A percentile compares a stretch with the other conserved stretches of the same genome.
Conservation (phyloP, 2,888 invertebrate genomes). For the Scaeva pyrastri region DNA sequence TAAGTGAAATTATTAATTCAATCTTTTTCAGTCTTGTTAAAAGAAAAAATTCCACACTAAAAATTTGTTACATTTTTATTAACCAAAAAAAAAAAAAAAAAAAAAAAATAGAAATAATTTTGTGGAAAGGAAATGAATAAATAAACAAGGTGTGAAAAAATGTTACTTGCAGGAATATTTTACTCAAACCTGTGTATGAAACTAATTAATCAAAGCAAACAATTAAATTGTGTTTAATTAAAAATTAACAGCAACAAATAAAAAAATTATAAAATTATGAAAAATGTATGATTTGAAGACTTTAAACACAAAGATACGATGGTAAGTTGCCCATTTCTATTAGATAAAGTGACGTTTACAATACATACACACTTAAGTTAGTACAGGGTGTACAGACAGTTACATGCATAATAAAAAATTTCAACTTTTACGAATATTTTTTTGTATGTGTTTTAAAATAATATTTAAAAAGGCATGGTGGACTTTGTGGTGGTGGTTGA, state of each 20-base stretch:
- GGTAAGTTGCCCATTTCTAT: slow-evolving; percentile 74
- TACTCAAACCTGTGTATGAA: neutral
- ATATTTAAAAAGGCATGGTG: slow-evolving; percentile 34
- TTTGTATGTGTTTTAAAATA: neutral
- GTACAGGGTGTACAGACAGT: slow-evolving; percentile 34
- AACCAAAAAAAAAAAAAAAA: neutral
- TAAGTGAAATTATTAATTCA: slow-evolving; percentile 3
- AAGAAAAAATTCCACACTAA: slow-evolving; percentile 30
- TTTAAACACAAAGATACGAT: slow-evolving; percentile 60
- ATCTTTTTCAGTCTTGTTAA: neutral
- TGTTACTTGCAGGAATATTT: slow-evolving; percentile 18
- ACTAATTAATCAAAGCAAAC: slow-evolving; percentile 10
- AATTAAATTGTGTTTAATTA: slow-evolving; percentile 4
- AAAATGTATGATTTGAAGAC: slow-evolving; percentile 47
- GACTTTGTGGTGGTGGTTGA: slow-evolving; percentile 38
- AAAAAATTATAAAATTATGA: slow-evolving; percentile 17
- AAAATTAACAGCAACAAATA: no score
- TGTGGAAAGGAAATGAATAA: slow-evolving; percentile 28
- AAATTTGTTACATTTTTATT: slow-evolving; percentile 23
- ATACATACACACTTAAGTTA: slow-evolving; percentile 47
- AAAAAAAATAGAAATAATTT: no score
- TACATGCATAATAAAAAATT: slow-evolving; percentile 53
- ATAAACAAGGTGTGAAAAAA: slow-evolving; percentile 15
- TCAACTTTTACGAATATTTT: neutral
- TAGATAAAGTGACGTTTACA: slow-evolving; percentile 51